phyloP scores from a whole-genome alignment of 2,888 invertebrate species.

The Unio delphinus region DNA sequence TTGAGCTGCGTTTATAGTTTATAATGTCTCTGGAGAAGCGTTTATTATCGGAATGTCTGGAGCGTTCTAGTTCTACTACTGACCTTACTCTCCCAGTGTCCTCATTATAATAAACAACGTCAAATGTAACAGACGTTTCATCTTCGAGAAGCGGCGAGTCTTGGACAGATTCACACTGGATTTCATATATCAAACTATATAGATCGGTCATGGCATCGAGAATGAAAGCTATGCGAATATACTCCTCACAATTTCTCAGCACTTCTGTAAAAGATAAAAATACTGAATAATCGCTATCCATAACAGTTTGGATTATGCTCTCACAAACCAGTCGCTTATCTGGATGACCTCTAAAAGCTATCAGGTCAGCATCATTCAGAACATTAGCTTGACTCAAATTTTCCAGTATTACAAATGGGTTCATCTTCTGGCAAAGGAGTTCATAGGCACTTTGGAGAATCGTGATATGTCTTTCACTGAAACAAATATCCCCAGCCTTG shows the following conservation, averaged over 20 bases:
- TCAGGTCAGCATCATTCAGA: constrained; percentile 45
- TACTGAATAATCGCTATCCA: constrained; percentile 43
- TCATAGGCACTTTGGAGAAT: constrained; percentile 58
- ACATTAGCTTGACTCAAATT: constrained; percentile 43
- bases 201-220: constrained; percentile 60
- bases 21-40: constrained; percentile 41
- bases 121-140: constrained; percentile 62
- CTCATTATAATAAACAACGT: constrained; percentile 60
- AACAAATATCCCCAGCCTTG: constrained; percentile 43
- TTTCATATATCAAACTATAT: constrained; percentile 55
- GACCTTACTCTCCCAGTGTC: constrained; percentile 58
- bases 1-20: constrained; percentile 46
- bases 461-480: constrained; percentile 48
- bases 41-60: constrained; percentile 42
- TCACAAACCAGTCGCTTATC: constrained; percentile 58
- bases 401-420: constrained; percentile 54
- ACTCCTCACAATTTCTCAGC: constrained; percentile 43
- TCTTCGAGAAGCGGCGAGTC: constrained; percentile 52
- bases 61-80: constrained; percentile 59
- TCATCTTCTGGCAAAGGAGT: constrained; percentile 57
- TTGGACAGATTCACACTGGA: constrained; percentile 29
- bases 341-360: constrained; percentile 52
- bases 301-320: constrained; percentile 49
- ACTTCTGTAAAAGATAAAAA: constrained; percentile 49
- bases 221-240: constrained; percentile 53